Evolutionary conservation across 2,113 vertebrate species (phyloP).

Genomic region (Crocuta crocuta): DNA sequence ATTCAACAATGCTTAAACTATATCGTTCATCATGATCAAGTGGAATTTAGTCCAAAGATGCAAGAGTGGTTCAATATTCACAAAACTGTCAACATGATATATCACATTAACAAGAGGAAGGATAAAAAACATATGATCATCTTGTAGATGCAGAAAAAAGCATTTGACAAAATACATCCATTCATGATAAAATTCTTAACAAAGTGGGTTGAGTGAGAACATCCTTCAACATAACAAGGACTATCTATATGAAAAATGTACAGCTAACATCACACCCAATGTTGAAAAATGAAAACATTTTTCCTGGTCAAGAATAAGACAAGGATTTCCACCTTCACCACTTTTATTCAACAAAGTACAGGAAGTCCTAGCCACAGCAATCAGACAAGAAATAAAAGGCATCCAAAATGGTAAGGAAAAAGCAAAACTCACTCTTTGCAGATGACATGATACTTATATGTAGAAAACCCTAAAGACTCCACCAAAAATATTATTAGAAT

Average conservation of each 20-base stretch:
- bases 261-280: neutral
- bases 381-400: neutral
- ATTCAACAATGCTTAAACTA: neutral
- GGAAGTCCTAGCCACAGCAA: neutral
- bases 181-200: neutral
- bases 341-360: neutral
- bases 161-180: neutral
- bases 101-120: neutral
- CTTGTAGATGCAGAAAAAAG: neutral
- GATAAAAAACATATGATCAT: neutral
- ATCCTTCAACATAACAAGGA: neutral
- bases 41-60: neutral
- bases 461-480: neutral
- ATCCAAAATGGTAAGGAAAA: neutral
- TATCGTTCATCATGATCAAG: neutral
- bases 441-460: neutral
- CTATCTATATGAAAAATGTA: neutral
- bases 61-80: neutral
- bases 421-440: neutral
- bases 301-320: neutral
- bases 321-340: neutral
- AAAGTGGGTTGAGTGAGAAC: neutral
- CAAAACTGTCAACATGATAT: neutral
- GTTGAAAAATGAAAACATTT: neutral
- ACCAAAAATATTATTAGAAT: neutral